A percentile compares a stretch with the other conserved stretches of the same genome.
phyloP scores from a whole-genome alignment of 2,113 vertebrate species.

The Notiomystis cincta region DNA sequence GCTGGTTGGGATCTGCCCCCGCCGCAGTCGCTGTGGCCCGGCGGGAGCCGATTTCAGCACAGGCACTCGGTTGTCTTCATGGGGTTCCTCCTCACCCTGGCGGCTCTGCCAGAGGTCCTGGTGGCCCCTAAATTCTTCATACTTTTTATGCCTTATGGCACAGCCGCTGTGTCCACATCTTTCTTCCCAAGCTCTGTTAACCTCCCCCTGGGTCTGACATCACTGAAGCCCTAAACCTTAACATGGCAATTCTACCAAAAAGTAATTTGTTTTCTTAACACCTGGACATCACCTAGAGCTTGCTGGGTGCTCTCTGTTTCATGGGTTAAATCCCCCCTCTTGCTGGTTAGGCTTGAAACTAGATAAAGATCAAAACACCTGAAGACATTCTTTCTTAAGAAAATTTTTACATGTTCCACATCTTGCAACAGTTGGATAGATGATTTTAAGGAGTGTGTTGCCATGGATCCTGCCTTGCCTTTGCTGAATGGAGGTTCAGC shows the following conservation, averaged over 20 bases:
- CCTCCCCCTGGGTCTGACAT: too few relatives aligned
- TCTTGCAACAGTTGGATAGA: neutral
- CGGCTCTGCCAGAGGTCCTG: neutral
- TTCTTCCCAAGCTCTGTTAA: neutral
- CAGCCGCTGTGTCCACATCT: neutral
- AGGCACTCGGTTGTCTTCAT: neutral
- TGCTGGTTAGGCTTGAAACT: neutral
- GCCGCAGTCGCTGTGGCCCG: fast-evolving
- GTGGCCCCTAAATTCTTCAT: neutral
- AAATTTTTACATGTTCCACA: neutral
- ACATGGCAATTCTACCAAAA: neutral
- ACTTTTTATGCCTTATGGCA: fast-evolving
- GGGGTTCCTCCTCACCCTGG: neutral
- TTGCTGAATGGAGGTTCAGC: neutral
- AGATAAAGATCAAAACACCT: neutral
- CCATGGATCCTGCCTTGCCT: neutral
- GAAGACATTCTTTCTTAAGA: neutral
- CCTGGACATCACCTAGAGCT: neutral
- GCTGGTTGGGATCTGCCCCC: too few relatives aligned
- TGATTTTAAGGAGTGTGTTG: neutral
- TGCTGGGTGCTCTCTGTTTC: neutral
- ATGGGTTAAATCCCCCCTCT: neutral
- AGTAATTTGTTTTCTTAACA: neutral
- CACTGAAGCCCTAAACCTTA: neutral
- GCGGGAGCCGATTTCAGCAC: neutral